Evolutionary conservation across 2,113 vertebrate species (phyloP).

Genomic region (Amphiprion percula): DNA sequence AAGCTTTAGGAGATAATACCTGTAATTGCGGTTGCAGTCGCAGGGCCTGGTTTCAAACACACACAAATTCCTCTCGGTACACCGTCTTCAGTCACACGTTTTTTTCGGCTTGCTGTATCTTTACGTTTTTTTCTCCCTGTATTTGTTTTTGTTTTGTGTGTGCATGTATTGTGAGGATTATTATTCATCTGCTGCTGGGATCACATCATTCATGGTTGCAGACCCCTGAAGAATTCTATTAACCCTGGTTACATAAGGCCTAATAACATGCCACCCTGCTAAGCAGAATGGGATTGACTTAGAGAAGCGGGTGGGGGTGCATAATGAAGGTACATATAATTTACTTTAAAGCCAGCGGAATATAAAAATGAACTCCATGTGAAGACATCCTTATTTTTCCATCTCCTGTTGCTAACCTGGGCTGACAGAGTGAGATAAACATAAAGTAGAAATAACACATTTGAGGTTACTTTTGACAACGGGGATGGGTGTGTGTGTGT

Average conservation of each 20-base stretch:
- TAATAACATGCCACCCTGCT: conserved; percentile 79
- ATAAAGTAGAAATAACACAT: conserved; percentile 42
- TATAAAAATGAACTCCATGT: conserved; percentile 54
- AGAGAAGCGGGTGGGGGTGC: conserved; percentile 4
- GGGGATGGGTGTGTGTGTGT: conserved; percentile 9
- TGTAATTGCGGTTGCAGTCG: conserved; percentile 66
- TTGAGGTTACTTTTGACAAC: conserved; percentile 10
- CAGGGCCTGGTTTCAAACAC: conserved; percentile 10
- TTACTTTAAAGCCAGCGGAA: conserved; percentile 67
- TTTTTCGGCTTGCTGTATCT: conserved; percentile 19
- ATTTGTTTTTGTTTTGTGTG: conserved; percentile 14
- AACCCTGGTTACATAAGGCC: conserved; percentile 80
- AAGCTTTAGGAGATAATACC: conserved; percentile 57
- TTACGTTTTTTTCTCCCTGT: conserved; percentile 19
- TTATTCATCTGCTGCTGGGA: conserved; percentile 73
- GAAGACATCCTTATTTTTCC: conserved; percentile 47
- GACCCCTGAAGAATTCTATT: conserved; percentile 83
- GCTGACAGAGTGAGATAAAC: conserved; percentile 70
- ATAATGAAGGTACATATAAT: conserved; percentile 72
- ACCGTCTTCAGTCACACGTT: conserved; percentile 49
- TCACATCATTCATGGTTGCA: conserved; percentile 71
- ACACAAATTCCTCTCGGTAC: conserved; percentile 10
- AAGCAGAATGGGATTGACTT: conserved; percentile 68
- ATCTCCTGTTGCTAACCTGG: conserved; percentile 46
- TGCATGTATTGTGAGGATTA: conserved; percentile 57